Base-by-base conservation (phyloP, 35 echinoderm and acorn worm genomes). In the Patiria miniata region DNA sequence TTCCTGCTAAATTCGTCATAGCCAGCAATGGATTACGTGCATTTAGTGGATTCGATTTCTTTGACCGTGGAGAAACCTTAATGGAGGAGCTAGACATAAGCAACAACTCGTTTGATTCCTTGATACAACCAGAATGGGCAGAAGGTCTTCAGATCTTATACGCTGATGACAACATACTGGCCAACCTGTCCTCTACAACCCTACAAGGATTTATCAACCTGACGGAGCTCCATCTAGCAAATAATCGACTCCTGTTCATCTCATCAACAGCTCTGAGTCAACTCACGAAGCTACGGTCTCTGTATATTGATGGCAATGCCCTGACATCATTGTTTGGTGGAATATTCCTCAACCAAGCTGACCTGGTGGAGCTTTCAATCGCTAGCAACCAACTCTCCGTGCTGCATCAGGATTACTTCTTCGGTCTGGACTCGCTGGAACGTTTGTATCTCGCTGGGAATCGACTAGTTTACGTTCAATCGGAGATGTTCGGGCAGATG, bases 311-410 rank as follows among this genome's bases (percentile, higher is more conserved):
- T 15, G 61, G 34, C 61, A 69, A 69, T 29, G 61, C 61, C 61
- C 61, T 69, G 61, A 69, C 61, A 23, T 69, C 61, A 32, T 69
- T 69, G 61, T 69, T 29, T 69, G 61, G 61, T 10, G 61, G 61
- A 34, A 23, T 69, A 69, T 69, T 69, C 28, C 34, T 69, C 61
- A 69, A 69, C 26, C 61, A 23, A 34, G 23, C 61, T 69, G 28
- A 69, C 19, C 34, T 69, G 28, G 26, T 61, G 5, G 9, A 61
- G 58, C 58, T 61, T 30, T 61, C 58, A 7, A 61, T 61, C 19
- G 21, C 58, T 19, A 61, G 21, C 58, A 61, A 61, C 58, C 58
- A 30, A 61, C 58, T 61, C 9, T 22, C 58, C 58, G 0, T 61
- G 9, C 21, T 61, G 21, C 58, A 61, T 61, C 0, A 7, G 5